Evolutionary conservation across 2,113 vertebrate species (phyloP), one percentile per base, ranked within the genome.

Genomic region (Chrysemys picta): DNA sequence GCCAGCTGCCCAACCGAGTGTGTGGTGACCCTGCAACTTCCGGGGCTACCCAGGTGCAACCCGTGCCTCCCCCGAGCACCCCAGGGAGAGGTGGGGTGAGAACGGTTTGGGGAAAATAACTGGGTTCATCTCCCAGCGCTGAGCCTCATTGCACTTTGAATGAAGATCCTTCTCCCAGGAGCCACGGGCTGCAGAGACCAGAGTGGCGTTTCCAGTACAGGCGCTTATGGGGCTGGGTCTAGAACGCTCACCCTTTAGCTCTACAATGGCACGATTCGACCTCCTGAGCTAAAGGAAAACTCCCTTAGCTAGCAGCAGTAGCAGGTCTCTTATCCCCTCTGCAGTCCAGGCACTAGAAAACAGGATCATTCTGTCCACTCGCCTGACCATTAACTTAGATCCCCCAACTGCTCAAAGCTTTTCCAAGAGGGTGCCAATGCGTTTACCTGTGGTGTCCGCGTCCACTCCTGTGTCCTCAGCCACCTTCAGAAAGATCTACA

Each of bases 401-500:
- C 24, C 13, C 13, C 3, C 8, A 0, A 3, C 6, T 25, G 4
- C 56, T 56, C 8, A 6, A 22, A 91, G 0, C 65, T 62, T 79
- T 53, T 53, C 53, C 80, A 13, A 87, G 38, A 6, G 25, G 59
- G 72, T 6, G 82, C 10, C 1, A 1, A n/a, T 8, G 14, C 1
- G 1, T 29, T 93, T 89, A 96, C 95, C 97, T 91, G 97, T 84
- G 2, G 9, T 72, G 13, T 98, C 96, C 6, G 76, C 5, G 2
- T 99, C 98, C 62, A 97, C 91, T 1, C 86, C 96, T 0, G 85
- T 93, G 89, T 99, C 98, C 88, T 99, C 97, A 0, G 98, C 98
- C 95, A 99, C 99, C 88, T 98, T 99, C 95, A 99, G 97, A 91
- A 99, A 99, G 89, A 99, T 99, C 99, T 99, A 85, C 19, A 2